Evolutionary conservation across 2,113 vertebrate species (phyloP).

Genomic region (Meriones unguiculatus): DNA sequence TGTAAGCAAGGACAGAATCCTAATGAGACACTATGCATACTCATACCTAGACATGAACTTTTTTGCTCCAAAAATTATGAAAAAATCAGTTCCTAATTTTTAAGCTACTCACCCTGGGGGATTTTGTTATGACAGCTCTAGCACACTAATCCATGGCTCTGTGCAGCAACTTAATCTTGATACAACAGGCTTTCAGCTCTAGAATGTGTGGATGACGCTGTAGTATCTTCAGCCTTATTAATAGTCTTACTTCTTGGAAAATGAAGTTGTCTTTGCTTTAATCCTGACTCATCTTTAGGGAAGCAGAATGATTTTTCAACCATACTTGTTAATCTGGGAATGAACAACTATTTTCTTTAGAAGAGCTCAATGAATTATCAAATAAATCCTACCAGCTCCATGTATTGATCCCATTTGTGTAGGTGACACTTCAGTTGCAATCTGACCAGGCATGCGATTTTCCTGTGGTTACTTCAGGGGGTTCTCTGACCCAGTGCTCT

Average conservation of each 20-base stretch:
- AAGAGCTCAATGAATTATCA: neutral
- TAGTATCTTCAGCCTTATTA: neutral
- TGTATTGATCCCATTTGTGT: neutral
- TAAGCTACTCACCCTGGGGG: neutral
- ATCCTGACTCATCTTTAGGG: conserved; percentile 9
- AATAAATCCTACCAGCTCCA: neutral
- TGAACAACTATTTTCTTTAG: neutral
- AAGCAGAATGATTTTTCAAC: neutral
- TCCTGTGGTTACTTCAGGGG: neutral
- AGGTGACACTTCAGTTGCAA: neutral
- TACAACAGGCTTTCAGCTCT: neutral
- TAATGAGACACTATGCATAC: neutral
- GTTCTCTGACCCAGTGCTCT: neutral
- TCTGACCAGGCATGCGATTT: neutral
- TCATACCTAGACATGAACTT: neutral
- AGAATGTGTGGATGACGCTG: neutral
- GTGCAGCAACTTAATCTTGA: neutral
- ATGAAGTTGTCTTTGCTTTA: neutral
- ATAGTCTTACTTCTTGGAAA: neutral
- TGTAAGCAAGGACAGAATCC: neutral
- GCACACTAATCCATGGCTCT: neutral
- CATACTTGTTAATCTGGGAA: neutral
- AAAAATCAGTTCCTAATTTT: neutral
- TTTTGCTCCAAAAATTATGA: neutral
- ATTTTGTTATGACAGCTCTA: neutral